A percentile compares a stretch with the other conserved stretches of the same genome.
These are phyloP conservation scores for Potamilus streckersoni DNA, from an alignment of 1,140 invertebrate genomes.

Conservation along the genomic window DNA sequence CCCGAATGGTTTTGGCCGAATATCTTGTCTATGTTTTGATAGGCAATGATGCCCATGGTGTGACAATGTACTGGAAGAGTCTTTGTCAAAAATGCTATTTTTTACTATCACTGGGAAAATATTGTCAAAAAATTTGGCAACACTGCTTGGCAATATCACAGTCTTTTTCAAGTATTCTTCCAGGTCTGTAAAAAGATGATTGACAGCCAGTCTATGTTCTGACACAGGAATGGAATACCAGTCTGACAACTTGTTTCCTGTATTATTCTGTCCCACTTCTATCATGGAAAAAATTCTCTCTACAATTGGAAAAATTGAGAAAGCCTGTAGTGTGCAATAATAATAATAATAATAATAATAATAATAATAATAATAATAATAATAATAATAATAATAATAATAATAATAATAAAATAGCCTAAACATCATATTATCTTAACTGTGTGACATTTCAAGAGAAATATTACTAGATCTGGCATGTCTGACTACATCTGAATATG, in stretches of 20 bases:
- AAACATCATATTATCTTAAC: too few relatives aligned
- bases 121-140: slow-evolving; percentile 82
- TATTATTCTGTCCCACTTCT: slow-evolving; percentile 73
- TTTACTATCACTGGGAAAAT: slow-evolving; percentile 88
- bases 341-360: too few relatives aligned
- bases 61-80: slow-evolving; percentile 73
- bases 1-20: slow-evolving; percentile 85
- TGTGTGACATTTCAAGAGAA: too few relatives aligned
- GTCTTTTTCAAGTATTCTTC: slow-evolving; percentile 73
- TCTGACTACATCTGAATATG: too few relatives aligned
- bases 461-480: too few relatives aligned
- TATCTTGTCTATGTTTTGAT: slow-evolving; percentile 77
- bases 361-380: too few relatives aligned
- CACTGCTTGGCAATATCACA: slow-evolving; percentile 73
- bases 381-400: too few relatives aligned
- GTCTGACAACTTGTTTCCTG: slow-evolving; percentile 78
- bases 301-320: too few relatives aligned
- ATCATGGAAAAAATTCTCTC: too few relatives aligned
- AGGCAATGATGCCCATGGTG: slow-evolving; percentile 82
- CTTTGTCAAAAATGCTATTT: slow-evolving; percentile 71
- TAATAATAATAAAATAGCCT: too few relatives aligned
- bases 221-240: slow-evolving; percentile 79
- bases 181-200: slow-evolving; percentile 78
- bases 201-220: slow-evolving; percentile 75
- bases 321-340: too few relatives aligned